Evolutionary conservation across 2,888 invertebrate genomes (phyloP).

Genomic region (Dryomyza anilis): DNA sequence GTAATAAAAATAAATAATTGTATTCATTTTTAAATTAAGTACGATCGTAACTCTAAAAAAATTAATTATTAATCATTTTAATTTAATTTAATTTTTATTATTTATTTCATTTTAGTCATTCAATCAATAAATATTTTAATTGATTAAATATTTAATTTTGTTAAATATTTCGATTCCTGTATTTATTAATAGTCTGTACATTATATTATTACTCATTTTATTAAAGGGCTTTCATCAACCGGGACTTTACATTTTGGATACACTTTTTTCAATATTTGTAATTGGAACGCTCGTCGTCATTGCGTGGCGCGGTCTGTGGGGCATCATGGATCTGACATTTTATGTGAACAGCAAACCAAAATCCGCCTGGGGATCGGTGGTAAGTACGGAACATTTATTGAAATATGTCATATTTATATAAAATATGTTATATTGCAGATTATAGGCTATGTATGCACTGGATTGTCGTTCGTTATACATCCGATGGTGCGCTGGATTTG

Average conservation of each 20-base stretch:
- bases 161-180: background rate
- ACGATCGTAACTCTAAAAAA: too few relatives aligned
- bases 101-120: too few relatives aligned
- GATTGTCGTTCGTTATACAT: conserved; percentile 76
- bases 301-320: conserved; percentile 89
- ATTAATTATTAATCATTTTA: too few relatives aligned
- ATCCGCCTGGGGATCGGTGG: conserved; percentile 80
- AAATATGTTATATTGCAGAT: too few relatives aligned
- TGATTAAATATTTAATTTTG: background rate
- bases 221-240: conserved; percentile 75
- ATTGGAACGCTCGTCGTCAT: conserved; percentile 85
- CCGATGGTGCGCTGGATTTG: conserved; percentile 75
- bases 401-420: too few relatives aligned
- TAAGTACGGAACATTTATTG: conserved; percentile 66
- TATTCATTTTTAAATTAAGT: too few relatives aligned
- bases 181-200: background rate
- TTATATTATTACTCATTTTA: conserved; percentile 16
- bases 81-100: too few relatives aligned
- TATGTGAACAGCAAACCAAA: conserved; percentile 71
- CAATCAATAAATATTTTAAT: background rate
- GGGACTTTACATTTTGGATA: conserved; percentile 78
- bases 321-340: conserved; percentile 78
- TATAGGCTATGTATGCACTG: conserved; percentile 76
- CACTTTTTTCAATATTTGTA: conserved; percentile 82
- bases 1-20: too few relatives aligned